A percentile compares a stretch with the other conserved stretches of the same genome.
Conservation (phyloP, 2,888 invertebrate genomes). For the Cerastoderma edule region DNA sequence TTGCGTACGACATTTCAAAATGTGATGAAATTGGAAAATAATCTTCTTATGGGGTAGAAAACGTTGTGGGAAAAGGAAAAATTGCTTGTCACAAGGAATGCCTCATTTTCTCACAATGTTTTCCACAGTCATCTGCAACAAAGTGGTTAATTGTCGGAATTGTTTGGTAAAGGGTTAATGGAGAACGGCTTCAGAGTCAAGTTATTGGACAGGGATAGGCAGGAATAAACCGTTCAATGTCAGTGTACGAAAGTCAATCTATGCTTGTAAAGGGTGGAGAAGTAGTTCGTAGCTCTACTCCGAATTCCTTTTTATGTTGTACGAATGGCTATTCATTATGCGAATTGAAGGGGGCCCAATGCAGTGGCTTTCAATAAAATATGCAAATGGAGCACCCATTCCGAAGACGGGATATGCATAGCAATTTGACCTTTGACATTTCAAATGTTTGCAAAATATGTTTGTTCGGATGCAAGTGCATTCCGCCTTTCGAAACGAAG, state of each 20-base stretch:
- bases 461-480: not conserved
- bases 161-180: no score
- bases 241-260: no score
- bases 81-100: not conserved
- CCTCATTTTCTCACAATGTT: not conserved
- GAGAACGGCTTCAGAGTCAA: no score
- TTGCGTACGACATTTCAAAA: no score
- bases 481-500: no score
- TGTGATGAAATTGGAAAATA: no score
- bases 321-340: slow-evolving; percentile 20
- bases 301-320: slow-evolving; percentile 20
- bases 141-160: slow-evolving; percentile 11
- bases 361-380: slow-evolving; percentile 15
- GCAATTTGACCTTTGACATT: slow-evolving; percentile 19
- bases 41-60: no score
- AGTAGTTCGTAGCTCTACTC: no score
- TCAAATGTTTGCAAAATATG: slow-evolving; percentile 18
- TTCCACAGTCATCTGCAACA: not conserved
- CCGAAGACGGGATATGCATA: slow-evolving; percentile 13
- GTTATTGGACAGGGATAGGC: no score
- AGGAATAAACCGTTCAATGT: no score
- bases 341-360: not conserved
- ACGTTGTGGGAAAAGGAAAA: not conserved
- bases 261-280: no score
- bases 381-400: slow-evolving; percentile 12